Percentiles rank a stretch among this genome's conserved stretches.
Evolutionary conservation across 92 coral and sea anemone species (phyloP).

Genomic region (Scolanthus callimorphus): DNA sequence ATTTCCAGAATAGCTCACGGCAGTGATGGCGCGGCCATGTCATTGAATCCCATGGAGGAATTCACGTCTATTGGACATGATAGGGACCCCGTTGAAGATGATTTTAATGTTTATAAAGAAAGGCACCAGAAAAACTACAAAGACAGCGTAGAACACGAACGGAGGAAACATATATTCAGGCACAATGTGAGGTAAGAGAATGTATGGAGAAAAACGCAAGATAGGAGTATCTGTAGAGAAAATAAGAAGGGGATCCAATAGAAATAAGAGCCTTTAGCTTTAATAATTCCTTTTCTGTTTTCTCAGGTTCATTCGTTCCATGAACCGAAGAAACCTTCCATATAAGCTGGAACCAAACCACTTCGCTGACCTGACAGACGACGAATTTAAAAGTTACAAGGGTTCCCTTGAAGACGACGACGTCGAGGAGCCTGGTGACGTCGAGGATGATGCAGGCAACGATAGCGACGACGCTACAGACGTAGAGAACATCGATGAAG

Average conservation of each 20-base stretch:
- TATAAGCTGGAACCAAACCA: slow-evolving; percentile 69
- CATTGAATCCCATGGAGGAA: slow-evolving; percentile 90
- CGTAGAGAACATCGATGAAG: slow-evolving; percentile 8
- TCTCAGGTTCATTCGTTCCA: slow-evolving; percentile 77
- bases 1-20: slow-evolving; percentile 52
- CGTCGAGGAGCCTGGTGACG: slow-evolving; percentile 25
- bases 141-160: slow-evolving; percentile 59
- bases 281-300: too few species aligned
- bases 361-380: slow-evolving; percentile 90
- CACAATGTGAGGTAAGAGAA: slow-evolving; percentile 81
- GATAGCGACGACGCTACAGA: slow-evolving; percentile 1
- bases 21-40: slow-evolving; percentile 45
- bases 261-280: too few species aligned
- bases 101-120: slow-evolving; percentile 62
- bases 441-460: slow-evolving; percentile 3
- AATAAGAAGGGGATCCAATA: too few species aligned
- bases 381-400: slow-evolving; percentile 66
- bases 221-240: too few species aligned
- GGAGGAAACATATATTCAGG: slow-evolving; percentile 85
- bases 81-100: slow-evolving; percentile 64
- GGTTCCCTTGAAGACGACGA: slow-evolving; percentile 70
- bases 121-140: slow-evolving; percentile 66
- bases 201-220: neutral
- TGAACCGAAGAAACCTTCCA: slow-evolving; percentile 59
- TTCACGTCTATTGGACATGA: slow-evolving; percentile 64